A percentile compares a stretch with the other conserved stretches of the same genome.
Conservation (phyloP, 2,888 invertebrate genomes). For the Ormyrus thymus region DNA sequence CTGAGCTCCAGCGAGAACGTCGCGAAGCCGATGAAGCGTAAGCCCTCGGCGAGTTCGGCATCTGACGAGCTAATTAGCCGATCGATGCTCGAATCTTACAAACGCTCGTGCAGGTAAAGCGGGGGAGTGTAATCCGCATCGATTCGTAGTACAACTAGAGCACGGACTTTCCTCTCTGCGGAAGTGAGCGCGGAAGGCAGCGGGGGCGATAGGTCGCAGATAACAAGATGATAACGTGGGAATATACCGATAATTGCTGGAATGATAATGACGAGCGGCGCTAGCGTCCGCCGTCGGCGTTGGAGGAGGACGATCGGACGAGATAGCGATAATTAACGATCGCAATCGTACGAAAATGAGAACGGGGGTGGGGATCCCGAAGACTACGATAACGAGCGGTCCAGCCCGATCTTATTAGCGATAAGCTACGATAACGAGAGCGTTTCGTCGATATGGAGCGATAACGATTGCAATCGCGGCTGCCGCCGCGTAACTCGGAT, state of each 20-base stretch:
- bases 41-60: no score
- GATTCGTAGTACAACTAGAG: background rate
- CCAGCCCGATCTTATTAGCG: constrained; percentile 72
- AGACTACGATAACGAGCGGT: constrained; percentile 72
- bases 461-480: constrained; percentile 60
- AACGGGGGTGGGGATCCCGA: constrained; percentile 62
- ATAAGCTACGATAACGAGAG: constrained; percentile 71
- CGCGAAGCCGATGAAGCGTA: no score
- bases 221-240: constrained; percentile 70
- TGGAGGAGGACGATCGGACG: constrained; percentile 60
- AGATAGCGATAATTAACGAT: constrained; percentile 74
- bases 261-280: constrained; percentile 69
- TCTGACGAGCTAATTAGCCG: background rate
- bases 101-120: background rate
- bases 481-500: background rate
- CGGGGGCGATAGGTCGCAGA: constrained; percentile 60
- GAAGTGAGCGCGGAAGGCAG: constrained; percentile 32
- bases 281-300: background rate
- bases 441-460: constrained; percentile 60
- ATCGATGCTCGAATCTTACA: background rate
- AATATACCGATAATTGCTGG: constrained; percentile 71
- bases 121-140: background rate
- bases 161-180: background rate
- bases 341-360: constrained; percentile 72
- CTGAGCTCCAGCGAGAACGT: no score